Base-by-base conservation (phyloP, 2,888 invertebrate species). In the Macaria liturata region DNA sequence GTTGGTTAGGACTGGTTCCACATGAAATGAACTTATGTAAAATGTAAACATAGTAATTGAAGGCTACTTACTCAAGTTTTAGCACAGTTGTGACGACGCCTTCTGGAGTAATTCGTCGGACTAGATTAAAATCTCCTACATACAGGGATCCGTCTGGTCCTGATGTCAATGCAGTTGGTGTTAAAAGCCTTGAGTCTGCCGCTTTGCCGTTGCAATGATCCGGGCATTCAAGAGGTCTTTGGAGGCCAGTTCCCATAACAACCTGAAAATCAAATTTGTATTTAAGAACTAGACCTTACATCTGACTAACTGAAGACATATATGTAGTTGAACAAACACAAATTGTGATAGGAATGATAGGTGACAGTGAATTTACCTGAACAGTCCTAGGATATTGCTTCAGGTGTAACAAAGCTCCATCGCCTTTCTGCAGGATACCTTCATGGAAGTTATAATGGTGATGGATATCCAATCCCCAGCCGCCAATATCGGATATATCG, bases 391-490 rank as follows among this genome's bases (percentile, higher is more conserved):
- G 97, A 78, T 98, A 97, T 78, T 97, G 96, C 77, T 97, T 98
- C 86, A 99, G 94, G 84, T 99, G 98, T 40, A 99, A 93, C 46
- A 98, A 96, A 3, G 98, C 97, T 54, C 99, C 99, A 79, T 99
- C 98, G 43, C 99, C 99, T 83, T 98, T 98, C 84, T 99, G 99
- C 46, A 99, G 92, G 64, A 99, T 98, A 31, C 98, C 99, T 92
- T 99, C 98, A 79, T 98, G 97, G 93, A 98, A 98, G 85, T 99
- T 99, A 88, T 99, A 99, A 84, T 98, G 98, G 86, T 99, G 99
- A 88, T 99, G 99, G 65, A 99, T 97, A 82, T 99, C 97, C 54
- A 99, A 91, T 51, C 99, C 98, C 99, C 99, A 99, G 48, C 98
- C 98, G 0, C 99, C 99, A 54, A 99, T 97, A 81, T 98, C 98